phyloP scores from a whole-genome alignment of 1,140 invertebrate genomes.

The Contarinia nasturtii region DNA sequence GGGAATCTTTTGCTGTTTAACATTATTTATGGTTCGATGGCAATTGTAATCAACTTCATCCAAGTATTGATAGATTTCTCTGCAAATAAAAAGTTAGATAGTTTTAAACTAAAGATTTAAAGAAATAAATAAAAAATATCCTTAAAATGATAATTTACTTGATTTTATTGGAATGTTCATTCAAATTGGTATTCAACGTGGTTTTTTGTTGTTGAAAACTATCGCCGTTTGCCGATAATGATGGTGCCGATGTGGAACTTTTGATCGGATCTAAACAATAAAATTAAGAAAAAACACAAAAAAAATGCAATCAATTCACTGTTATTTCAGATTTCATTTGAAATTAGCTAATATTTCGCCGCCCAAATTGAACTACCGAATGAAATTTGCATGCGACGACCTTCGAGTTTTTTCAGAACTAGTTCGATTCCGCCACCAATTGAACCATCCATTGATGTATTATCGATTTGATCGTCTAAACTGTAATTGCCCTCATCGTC shows the following conservation, averaged over 20 bases:
- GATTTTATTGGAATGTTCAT: neutral
- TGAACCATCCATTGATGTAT: slow-evolving; percentile 15
- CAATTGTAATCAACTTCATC: slow-evolving; percentile 23
- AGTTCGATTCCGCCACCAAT: slow-evolving; percentile 22
- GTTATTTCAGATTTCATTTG: neutral
- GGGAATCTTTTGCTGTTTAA: slow-evolving; percentile 15
- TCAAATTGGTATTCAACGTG: neutral
- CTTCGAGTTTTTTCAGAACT: slow-evolving; percentile 23
- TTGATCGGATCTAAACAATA: neutral
- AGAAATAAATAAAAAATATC: neutral
- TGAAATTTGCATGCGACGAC: slow-evolving; percentile 14
- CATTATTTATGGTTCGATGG: slow-evolving; percentile 20
- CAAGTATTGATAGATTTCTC: slow-evolving; percentile 20
- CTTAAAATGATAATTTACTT: neutral
- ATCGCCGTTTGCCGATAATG: neutral
- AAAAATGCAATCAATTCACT: too few species aligned
- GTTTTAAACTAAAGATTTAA: too few species aligned
- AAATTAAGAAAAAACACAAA: too few species aligned
- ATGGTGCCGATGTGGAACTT: neutral
- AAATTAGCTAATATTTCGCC: neutral
- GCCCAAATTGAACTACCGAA: neutral
- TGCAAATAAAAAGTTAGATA: slow-evolving; percentile 8
- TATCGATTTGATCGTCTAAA: slow-evolving; percentile 14
- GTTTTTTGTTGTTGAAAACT: neutral
- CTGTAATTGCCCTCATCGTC: slow-evolving; percentile 11